These are phyloP conservation scores for silkworm (Bombyx mori) DNA, from an alignment of 1,140 invertebrate genomes.

Conservation along the genomic window ASM3026992v2 NC_085129.1:8126001-8126500, in stretches of 20 bases:
- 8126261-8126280: constrained; percentile 3
- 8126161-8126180: background rate
- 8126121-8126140: background rate
- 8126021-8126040: background rate
- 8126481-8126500: too few species aligned
- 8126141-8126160: background rate
- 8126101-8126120: background rate
- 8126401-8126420: too few species aligned
- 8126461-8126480: too few species aligned
- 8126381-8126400: too few species aligned
- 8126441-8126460: too few species aligned
- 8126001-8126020: background rate
- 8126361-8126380: too few species aligned
- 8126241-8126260: constrained; percentile 9
- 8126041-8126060: background rate
- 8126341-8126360: background rate
- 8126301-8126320: background rate
- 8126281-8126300: background rate
- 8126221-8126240: constrained; percentile 13
- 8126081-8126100: background rate
- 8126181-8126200: constrained; percentile 12
- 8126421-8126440: too few species aligned
- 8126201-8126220: constrained; percentile 9
- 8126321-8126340: background rate
- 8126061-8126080: background rate